Evolutionary conservation across 1,140 invertebrate genomes (phyloP), one percentile per base, ranked within the genome.

Genomic region (Drosophila simulans): DNA sequence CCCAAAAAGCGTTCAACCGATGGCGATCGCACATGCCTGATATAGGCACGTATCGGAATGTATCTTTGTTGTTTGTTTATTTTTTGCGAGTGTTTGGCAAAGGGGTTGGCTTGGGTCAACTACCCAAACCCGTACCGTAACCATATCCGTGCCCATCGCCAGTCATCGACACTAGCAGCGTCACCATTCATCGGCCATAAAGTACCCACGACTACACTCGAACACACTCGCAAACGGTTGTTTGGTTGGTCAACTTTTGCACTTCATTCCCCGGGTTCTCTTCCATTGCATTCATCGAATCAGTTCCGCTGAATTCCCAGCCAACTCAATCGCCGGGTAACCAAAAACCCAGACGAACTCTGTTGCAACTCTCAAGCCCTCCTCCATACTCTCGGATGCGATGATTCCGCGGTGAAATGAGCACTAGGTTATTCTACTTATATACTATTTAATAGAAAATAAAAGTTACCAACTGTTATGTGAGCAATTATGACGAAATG

Each of bases 21-120:
- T 57, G 49, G 15, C 43, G 68, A 75, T 75, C 71, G 71, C 62
- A 75, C 71, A 75, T 75, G 71, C 17, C 49, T 76, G 71, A 75
- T 75, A 65, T 75, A 34, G 53, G 27, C 52, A 55, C 43, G 39
- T 64, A 63, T 45, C 15, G 46, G 49, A 63, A 62, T 46, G 57
- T 54, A 39, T 43, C 51, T 43, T 1, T 45, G 25, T 5, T 55
- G 8, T 62, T 40, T 25, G n/a, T 37, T 13, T 37, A 15, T 22
- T 35, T 48, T 63, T 62, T 12, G 43, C 48, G 35, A 73, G 51
- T 75, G 45, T 75, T 75, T 75, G 60, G 58, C 60, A 66, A 75
- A 75, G 66, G 72, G 72, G 72, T 75, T 75, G 60, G 46, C 48
- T 65, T 75, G 71, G 72, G 71, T 75, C 72, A 75, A 66, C 59